phyloP scores from a whole-genome alignment of 2,113 vertebrate genomes.

The Ictalurus furcatus region DNA sequence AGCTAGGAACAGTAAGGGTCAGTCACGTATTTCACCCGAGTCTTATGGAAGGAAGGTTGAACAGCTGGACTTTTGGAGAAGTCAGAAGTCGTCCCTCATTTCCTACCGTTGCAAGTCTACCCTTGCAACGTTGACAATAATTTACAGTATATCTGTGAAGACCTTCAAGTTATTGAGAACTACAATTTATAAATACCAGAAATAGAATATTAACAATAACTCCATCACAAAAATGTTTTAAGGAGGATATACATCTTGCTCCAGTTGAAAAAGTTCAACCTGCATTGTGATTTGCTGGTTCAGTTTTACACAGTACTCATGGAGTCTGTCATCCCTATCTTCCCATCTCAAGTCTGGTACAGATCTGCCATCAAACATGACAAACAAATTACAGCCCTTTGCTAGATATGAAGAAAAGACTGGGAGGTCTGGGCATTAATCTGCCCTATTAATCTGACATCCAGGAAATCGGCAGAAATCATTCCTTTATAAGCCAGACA shows the following conservation, averaged over 20 bases:
- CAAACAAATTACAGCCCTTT: background rate
- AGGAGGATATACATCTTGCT: background rate
- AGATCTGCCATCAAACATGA: background rate
- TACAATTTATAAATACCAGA: background rate
- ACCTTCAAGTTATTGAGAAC: background rate
- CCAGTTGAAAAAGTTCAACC: background rate
- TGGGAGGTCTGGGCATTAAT: background rate
- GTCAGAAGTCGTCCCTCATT: background rate
- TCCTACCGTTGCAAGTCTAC: background rate
- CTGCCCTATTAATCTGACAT: background rate
- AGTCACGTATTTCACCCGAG: too few relatives aligned
- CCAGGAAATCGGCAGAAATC: background rate
- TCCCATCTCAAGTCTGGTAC: background rate
- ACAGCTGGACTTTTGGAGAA: background rate
- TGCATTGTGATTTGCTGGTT: background rate
- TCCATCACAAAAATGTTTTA: background rate
- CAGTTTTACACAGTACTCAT: background rate
- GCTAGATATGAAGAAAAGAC: background rate
- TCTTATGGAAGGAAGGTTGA: background rate
- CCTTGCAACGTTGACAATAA: background rate
- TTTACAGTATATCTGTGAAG: background rate
- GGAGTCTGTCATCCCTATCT: background rate
- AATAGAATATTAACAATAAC: background rate
- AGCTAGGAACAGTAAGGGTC: background rate
- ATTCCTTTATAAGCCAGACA: background rate